Evolutionary conservation across 2,797 vertebrate genomes (phyloP).

Genomic region (Cyclopterus lumpus): DNA sequence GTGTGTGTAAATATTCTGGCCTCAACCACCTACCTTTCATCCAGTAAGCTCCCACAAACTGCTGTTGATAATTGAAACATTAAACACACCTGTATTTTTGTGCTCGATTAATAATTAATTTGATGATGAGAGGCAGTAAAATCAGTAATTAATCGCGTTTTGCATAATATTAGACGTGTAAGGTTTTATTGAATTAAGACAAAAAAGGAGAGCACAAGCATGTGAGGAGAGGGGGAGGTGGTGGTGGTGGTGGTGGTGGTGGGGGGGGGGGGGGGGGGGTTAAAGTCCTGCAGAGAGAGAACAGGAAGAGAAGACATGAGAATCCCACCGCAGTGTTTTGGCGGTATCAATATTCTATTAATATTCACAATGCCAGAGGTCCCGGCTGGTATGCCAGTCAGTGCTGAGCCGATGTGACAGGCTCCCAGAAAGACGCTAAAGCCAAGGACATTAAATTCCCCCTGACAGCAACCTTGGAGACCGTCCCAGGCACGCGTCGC

Average conservation of each 20-base stretch:
- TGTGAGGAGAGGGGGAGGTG: neutral
- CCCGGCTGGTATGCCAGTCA: slow-evolving; percentile 86
- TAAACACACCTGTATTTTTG: slow-evolving; percentile 91
- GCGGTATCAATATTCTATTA: slow-evolving; percentile 96
- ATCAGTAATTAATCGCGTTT: slow-evolving; percentile 89
- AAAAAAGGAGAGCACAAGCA: slow-evolving; percentile 71
- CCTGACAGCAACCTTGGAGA: slow-evolving; percentile 92
- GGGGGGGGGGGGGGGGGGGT: slow-evolving; percentile 7
- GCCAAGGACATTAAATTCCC: slow-evolving; percentile 89
- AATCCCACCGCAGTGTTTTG: slow-evolving; percentile 87
- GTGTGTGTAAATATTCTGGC: neutral
- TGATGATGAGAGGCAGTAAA: slow-evolving; percentile 90
- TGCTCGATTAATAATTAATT: slow-evolving; percentile 93
- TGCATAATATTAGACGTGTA: slow-evolving; percentile 84
- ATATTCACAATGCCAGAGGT: slow-evolving; percentile 92
- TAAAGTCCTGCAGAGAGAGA: slow-evolving; percentile 31
- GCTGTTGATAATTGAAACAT: slow-evolving; percentile 91
- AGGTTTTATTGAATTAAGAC: slow-evolving; percentile 67
- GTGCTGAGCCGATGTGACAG: slow-evolving; percentile 88
- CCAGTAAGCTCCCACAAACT: slow-evolving; percentile 84
- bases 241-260: no score
- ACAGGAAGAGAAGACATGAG: slow-evolving; percentile 71
- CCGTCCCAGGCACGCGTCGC: slow-evolving; percentile 76
- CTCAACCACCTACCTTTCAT: slow-evolving; percentile 68
- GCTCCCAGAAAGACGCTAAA: slow-evolving; percentile 85